Percentiles rank a stretch among this genome's conserved stretches.
phyloP scores from a whole-genome alignment of 64 coral and sea anemone species.

The Montipora foliosa region DNA sequence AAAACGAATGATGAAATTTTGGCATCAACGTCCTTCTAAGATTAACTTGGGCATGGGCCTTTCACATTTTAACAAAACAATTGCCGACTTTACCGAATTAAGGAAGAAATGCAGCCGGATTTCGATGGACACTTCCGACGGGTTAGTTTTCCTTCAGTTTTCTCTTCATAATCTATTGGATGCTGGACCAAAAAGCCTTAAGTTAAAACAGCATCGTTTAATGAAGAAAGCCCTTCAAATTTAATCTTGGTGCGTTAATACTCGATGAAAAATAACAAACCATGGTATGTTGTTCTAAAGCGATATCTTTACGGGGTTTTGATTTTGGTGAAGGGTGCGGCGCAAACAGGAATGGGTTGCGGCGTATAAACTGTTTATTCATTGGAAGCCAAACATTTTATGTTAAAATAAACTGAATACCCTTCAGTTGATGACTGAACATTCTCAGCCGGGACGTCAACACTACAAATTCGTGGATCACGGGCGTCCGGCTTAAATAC shows the following conservation, averaged over 20 bases:
- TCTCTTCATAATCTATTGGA: no score
- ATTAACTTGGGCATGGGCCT: background rate
- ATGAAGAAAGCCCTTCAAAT: no score
- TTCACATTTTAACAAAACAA: background rate
- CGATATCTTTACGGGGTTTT: background rate
- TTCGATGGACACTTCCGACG: no score
- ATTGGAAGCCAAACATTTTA: conserved; percentile 22
- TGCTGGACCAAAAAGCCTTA: no score
- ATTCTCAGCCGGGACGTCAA: conserved; percentile 5
- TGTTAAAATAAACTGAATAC: conserved; percentile 42
- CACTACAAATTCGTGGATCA: background rate
- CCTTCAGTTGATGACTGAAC: conserved; percentile 41
- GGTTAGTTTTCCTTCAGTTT: no score
- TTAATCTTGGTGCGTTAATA: no score
- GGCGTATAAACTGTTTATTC: conserved; percentile 14
- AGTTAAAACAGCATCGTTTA: no score
- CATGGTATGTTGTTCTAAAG: no score
- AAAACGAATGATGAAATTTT: background rate
- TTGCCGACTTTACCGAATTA: background rate
- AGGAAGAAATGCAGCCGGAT: no score
- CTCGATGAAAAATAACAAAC: no score
- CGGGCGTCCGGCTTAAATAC: background rate
- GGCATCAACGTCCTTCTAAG: background rate
- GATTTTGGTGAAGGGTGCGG: background rate
- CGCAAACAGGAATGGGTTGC: background rate